Evolutionary conservation across 2,888 invertebrate species (phyloP).

Genomic region (Drosophila cyrtoloma): DNA sequence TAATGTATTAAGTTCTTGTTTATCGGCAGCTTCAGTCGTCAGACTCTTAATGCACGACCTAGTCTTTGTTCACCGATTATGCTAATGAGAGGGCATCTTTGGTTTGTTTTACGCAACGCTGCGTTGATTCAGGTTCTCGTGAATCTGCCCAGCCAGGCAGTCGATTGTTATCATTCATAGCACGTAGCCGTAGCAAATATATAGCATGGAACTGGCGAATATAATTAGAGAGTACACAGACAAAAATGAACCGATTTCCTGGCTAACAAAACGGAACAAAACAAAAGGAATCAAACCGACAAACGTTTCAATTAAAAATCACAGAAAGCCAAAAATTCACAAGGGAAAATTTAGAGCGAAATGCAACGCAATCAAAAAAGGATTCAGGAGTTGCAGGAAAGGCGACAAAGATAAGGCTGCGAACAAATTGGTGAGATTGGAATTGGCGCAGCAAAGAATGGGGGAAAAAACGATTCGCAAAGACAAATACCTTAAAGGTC

Average conservation of each 20-base stretch:
- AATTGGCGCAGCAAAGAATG: neutral
- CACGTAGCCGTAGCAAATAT: slow-evolving; percentile 55
- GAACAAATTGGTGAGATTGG: slow-evolving; percentile 7
- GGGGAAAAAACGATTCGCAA: neutral
- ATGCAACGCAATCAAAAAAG: slow-evolving; percentile 1
- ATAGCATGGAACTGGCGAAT: slow-evolving; percentile 55
- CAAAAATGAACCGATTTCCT: slow-evolving; percentile 18
- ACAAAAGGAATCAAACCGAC: slow-evolving; percentile 13
- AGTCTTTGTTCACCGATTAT: slow-evolving; percentile 61
- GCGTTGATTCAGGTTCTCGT: slow-evolving; percentile 32
- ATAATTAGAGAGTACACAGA: slow-evolving; percentile 56
- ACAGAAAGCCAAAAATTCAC: slow-evolving; percentile 21
- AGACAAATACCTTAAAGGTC: slow-evolving; percentile 20
- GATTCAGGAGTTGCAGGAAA: slow-evolving; percentile 6
- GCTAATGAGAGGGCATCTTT: slow-evolving; percentile 67
- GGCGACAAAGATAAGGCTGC: neutral
- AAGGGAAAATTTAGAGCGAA: neutral
- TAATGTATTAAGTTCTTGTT: slow-evolving; percentile 31
- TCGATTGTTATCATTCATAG: slow-evolving; percentile 42
- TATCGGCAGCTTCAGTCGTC: neutral
- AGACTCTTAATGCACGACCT: slow-evolving; percentile 45
- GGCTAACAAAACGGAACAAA: slow-evolving; percentile 6
- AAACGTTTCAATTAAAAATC: slow-evolving; percentile 71
- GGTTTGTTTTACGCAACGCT: slow-evolving; percentile 51
- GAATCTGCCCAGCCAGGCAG: slow-evolving; percentile 9